phyloP scores from a whole-genome alignment of 2,797 vertebrate genomes.

The Molothrus ater region DNA sequence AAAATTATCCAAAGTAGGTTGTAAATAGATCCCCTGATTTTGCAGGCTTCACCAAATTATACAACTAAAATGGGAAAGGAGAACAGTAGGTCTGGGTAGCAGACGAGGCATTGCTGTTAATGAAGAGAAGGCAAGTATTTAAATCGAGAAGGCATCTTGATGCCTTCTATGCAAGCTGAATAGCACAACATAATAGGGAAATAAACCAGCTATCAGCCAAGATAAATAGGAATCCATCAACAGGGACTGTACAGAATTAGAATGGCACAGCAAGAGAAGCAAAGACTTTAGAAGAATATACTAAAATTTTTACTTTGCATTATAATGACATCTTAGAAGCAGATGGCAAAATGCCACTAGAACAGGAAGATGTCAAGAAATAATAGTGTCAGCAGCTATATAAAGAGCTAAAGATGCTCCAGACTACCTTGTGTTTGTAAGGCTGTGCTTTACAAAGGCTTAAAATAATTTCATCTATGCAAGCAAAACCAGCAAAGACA shows the following conservation, averaged over 20 bases:
- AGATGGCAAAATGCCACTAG: constrained; percentile 67
- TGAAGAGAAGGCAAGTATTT: constrained; percentile 45
- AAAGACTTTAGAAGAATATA: constrained; percentile 29
- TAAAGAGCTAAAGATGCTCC: constrained; percentile 32
- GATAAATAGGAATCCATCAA: constrained; percentile 31
- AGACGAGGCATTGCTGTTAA: constrained; percentile 13
- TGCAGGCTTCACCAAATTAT: background rate
- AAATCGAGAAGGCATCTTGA: constrained; percentile 22
- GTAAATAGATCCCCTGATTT: constrained; percentile 23
- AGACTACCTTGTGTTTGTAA: constrained; percentile 50
- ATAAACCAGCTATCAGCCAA: constrained; percentile 38
- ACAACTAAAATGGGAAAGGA: background rate
- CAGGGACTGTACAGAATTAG: constrained; percentile 12
- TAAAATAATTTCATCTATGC: constrained; percentile 32
- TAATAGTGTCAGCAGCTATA: constrained; percentile 43
- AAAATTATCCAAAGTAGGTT: constrained; percentile 2
- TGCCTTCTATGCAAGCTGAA: constrained; percentile 9
- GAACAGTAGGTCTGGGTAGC: background rate
- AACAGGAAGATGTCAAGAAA: constrained; percentile 60
- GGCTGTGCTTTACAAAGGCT: background rate
- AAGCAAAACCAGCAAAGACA: constrained; percentile 14
- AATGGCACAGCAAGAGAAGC: background rate
- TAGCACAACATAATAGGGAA: constrained; percentile 23
- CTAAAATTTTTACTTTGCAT: constrained; percentile 56
- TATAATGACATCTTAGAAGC: constrained; percentile 62